Base-by-base conservation (phyloP, 1,140 invertebrate species). In the Nasonia vitripennis region DNA sequence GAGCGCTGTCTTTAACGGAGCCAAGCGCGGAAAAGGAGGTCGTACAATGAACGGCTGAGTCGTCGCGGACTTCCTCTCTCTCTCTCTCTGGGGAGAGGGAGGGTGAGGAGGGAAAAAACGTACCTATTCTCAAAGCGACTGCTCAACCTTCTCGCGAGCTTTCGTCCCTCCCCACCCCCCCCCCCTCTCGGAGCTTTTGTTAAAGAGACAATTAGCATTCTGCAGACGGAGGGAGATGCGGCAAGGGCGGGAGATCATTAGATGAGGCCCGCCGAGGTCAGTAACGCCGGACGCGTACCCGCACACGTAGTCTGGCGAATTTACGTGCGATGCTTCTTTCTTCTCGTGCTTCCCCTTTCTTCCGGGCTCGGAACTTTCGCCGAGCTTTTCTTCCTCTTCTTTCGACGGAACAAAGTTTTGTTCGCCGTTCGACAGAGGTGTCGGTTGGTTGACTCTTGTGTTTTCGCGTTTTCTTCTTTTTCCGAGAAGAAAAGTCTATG, bases 141-240 rank as follows among this genome's bases (percentile, higher is more conserved):
- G 55, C 55, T 62, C 55, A 62, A 62, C 55, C 55, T 62, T 62
- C 17, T 3, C 55, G 55, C 20, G 55, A 17, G 55, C 55, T 62
- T 7, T 20, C 17, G 17, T 3, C 4, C 20, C 20, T 1, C 20
- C 17, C n/a, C n/a, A n/a, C n/a, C n/a, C n/a, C 20, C 55, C n/a
- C 55, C 17, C 20, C 7, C 20, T n/a, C 55, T 62, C 1, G 2
- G 55, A 62, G 55, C 55, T 62, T 62, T 62, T 62, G 55, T 62
- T 62, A 62, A 62, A 62, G 55, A 34, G 68, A 71, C 68, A 71
- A 71, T 71, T 71, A 71, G 68, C 68, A 71, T 34, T 34, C 68
- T 34, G 2, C 68, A 62, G 68, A 27, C 31, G 68, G n/a, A 68
- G 20, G 23, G 23, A 11, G 68, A 71, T 17, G 68, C 9, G 68